phyloP scores from a whole-genome alignment of 2,888 invertebrate species.

The Aspidapion aeneum region DNA sequence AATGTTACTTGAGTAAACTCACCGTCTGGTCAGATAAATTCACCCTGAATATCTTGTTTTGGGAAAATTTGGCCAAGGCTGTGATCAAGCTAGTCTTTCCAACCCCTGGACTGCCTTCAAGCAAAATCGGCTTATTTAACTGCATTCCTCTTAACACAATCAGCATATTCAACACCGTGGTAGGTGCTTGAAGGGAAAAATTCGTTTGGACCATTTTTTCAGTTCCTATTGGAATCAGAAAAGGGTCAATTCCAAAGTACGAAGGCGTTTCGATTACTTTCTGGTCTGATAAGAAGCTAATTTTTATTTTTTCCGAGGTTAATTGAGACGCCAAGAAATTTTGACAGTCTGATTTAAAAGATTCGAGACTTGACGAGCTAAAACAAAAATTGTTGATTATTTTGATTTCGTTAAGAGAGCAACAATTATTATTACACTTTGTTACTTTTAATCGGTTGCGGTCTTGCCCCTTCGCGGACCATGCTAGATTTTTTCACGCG shows the following conservation, averaged over 20 bases:
- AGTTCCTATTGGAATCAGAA: constrained; percentile 62
- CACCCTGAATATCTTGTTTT: constrained; percentile 83
- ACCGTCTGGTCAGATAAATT: constrained; percentile 99
- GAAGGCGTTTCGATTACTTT: constrained; percentile 27
- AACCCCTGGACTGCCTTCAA: constrained; percentile 98
- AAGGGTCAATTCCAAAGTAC: constrained; percentile 74
- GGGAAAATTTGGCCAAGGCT: constrained; percentile 81
- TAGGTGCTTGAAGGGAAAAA: constrained; percentile 75
- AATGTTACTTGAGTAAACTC: no score
- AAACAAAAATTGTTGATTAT: constrained; percentile 24
- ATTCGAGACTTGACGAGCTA: constrained; percentile 41
- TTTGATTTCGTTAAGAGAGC: not conserved
- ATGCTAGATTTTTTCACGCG: no score
- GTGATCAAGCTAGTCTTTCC: constrained; percentile 96
- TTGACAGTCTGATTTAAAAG: constrained; percentile 52
- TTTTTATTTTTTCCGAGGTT: constrained; percentile 39
- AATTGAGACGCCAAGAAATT: constrained; percentile 55
- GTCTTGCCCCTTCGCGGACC: no score
- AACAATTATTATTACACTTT: constrained; percentile 5
- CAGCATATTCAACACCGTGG: constrained; percentile 76
- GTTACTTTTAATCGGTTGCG: no score
- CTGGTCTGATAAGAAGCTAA: not conserved
- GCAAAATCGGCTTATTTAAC: constrained; percentile 84
- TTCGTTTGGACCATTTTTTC: constrained; percentile 36
- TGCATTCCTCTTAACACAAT: constrained; percentile 86